These are phyloP conservation scores for Aptenodytes patagonicus DNA, from an alignment of 2,113 vertebrate species.

Conservation along the genomic window DNA sequence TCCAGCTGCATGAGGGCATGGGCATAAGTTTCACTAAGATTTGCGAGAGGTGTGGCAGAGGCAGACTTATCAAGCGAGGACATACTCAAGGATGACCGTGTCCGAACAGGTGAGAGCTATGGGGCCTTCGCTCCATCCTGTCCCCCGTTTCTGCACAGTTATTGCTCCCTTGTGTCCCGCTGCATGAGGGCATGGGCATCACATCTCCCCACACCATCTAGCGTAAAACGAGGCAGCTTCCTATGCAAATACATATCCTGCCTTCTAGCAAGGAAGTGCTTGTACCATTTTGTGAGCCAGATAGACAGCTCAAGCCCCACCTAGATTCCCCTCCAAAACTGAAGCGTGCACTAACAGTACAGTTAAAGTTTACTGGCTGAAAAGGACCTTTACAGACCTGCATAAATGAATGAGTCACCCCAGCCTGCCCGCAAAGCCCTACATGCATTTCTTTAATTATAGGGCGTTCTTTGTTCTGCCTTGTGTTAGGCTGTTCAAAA, in stretches of 20 bases:
- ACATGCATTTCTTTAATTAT: neutral
- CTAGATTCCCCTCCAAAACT: neutral
- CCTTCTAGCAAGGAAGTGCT: neutral
- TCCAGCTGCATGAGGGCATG: no score
- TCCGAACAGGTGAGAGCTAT: no score
- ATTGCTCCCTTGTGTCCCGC: no score
- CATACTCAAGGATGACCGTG: no score
- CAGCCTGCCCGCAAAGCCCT: neutral
- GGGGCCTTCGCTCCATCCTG: no score
- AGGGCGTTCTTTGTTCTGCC: neutral
- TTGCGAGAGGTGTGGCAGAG: no score
- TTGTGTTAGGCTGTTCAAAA: neutral
- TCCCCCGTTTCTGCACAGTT: no score
- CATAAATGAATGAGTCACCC: neutral
- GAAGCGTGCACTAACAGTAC: neutral
- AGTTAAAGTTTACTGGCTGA: neutral
- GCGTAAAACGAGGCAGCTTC: neutral
- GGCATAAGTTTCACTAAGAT: no score
- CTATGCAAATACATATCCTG: neutral
- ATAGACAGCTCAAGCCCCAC: neutral
- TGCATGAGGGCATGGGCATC: no score
- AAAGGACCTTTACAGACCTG: neutral
- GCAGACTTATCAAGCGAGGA: no score
- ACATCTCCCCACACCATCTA: neutral
- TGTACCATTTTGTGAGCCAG: neutral